Evolutionary conservation across 2,888 invertebrate species (phyloP), one percentile per base, ranked within the genome.

Genomic region (Sinohyriopsis cumingii): DNA sequence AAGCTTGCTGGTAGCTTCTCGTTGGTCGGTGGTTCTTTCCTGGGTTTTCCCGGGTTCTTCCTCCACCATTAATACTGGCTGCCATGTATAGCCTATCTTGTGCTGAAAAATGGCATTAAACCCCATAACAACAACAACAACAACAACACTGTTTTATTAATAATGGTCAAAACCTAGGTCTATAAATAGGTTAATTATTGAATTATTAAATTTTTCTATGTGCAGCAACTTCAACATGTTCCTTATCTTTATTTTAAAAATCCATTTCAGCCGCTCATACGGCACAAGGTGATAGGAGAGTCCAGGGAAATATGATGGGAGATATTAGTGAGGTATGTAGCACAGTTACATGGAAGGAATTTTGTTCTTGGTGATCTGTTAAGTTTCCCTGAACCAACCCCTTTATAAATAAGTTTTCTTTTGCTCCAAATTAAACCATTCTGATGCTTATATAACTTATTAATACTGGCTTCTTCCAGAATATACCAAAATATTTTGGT

Each of bases 221-320:
- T 33, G 19, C n/a, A 63, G 22, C 62, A 54, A n/a, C 45, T 18
- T n/a, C 55, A 69, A 28, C 24, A 33, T 28, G 60, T 68, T 25
- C 5, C 22, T 55, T n/a, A 18, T n/a, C 61, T 54, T 53, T 65
- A 55, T 65, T 20, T 62, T 33, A 57, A 59, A 22, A 72, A 59
- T 71, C 55, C 54, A 57, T 78, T 78, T 55, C 78, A 84, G 84
- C 84, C 66, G 83, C 84, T 45, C 45, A 45, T 45, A 15, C 45
- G 15, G 45, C 15, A 60, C 83, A 77, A 33, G 78, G 77, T 19
- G 82, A 72, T 64, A 75, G 82, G 72, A 78, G 82, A 65, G 80
- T 85, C 63, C 71, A 79, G 61, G 86, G 85, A 28, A 75, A 80
- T 64, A 85, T 85, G 85, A 83, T 84, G 77, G 84, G 84, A 62